Evolutionary conservation across 2,888 invertebrate genomes (phyloP), one percentile per base, ranked within the genome.

Genomic region (Chloroclystis v-ata): DNA sequence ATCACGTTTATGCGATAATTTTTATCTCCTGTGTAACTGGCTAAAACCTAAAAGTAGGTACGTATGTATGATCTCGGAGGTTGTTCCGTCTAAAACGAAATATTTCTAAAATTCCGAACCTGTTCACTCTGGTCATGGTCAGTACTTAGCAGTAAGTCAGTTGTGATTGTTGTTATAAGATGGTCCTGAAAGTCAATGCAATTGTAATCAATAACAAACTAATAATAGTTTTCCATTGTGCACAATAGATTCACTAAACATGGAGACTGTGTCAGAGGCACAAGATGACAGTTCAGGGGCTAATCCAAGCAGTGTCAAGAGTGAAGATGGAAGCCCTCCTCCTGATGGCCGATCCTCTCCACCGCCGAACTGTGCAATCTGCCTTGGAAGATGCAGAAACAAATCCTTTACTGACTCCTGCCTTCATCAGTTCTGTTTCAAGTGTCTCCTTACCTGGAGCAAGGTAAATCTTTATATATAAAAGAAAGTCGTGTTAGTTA

Each of bases 391-490:
- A 56, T 92, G 96, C 66, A 91, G 92, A 47, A 96, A 97, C 72
- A 96, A 95, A 71, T 97, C 96, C 20, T 96, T 95, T 74, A 96
- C 97, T 0, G 95, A 98, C 74, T 94, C 94, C 39, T 98, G 98
- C 74, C 91, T 95, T 74, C 98, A 98, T 79, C 94, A 95, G 73
- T 98, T 98, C 77, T 98, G 98, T 76, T 98, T 97, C 73, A 93
- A 92, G 57, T 98, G 98, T 72, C 89, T 98, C 24, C 81, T 96
- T 51, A 95, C 96, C 69, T 98, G 98, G 98, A 97, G 97, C 45
- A 97, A 95, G 89, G 93, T 93, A 73, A n/a, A n/a, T n/a, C n/a
- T n/a, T n/a, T n/a, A n/a, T n/a, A n/a, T n/a, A n/a, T n/a, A n/a
- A n/a, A n/a, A n/a, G n/a, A n/a, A n/a, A n/a, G n/a, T n/a, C n/a